phyloP scores from a whole-genome alignment of 2,113 vertebrate genomes.

The Lynx canadensis region DNA sequence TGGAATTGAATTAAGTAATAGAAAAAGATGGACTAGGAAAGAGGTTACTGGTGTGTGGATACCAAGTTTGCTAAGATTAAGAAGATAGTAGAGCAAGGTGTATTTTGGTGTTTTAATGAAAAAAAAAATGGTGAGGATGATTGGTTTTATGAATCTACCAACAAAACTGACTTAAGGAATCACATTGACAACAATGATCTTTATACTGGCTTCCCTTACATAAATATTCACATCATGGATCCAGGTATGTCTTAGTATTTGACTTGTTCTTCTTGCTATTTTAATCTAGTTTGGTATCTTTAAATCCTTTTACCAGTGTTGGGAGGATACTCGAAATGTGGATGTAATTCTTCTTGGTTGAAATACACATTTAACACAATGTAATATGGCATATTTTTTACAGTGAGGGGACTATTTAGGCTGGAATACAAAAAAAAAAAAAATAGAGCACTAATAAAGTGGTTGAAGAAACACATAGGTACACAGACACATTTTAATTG shows the following conservation, averaged over 20 bases:
- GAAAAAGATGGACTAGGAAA: not conserved
- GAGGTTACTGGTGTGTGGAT: not conserved
- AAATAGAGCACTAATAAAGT: constrained; percentile 1
- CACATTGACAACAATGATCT: not conserved
- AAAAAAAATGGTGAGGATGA: not conserved
- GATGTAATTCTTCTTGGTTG: not conserved
- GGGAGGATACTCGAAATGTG: not conserved
- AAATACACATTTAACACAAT: constrained; percentile 49
- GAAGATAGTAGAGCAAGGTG: not conserved
- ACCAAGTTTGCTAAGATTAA: not conserved
- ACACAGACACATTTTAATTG: not conserved
- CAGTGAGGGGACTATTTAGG: not conserved
- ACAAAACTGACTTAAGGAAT: constrained; percentile 14
- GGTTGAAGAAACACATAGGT: not conserved
- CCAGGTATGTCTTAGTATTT: not conserved
- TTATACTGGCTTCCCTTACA: not conserved
- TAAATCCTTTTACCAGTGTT: constrained; percentile 9
- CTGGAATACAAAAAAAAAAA: not conserved
- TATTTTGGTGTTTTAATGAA: not conserved
- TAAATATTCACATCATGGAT: not conserved
- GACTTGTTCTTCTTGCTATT: not conserved
- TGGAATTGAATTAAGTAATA: not conserved
- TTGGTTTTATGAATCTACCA: not conserved
- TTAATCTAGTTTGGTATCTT: constrained; percentile 26
- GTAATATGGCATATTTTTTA: not conserved